Base-by-base conservation (phyloP, 2,888 invertebrate genomes). In the Mimas tiliae region DNA sequence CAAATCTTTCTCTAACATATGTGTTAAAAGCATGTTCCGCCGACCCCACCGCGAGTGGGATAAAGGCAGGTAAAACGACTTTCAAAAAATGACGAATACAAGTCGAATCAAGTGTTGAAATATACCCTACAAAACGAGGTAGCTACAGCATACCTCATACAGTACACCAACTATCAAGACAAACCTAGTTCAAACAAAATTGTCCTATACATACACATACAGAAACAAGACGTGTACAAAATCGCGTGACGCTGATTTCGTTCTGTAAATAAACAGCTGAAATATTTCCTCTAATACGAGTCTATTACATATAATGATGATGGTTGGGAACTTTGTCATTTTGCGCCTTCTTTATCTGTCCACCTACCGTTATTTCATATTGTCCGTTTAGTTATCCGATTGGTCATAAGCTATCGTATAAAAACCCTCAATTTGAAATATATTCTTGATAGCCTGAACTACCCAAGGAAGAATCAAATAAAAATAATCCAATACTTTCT, bases 221-320 rank as follows among this genome's bases (percentile, higher is more conserved):
- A 52, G 6, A 34, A 14, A 53, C 9, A 38, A 3, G 11, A 1
- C 14, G 6, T 52, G 14, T 11, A 55, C 0, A 38, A 74, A 84
- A 87, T 89, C 76, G 88, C 88, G 89, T 90, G 91, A 74, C 77
- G 75, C 42, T 0, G 58, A 82, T 79, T 82, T 82, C 79, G 78
- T 84, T 83, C 86, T 84, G 86, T 86, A 86, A 87, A 86, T 87
- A 90, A 88, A 89, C 86, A 88, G 85, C 88, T 86, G 86, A 88
- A 91, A 91, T 89, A 86, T 90, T 88, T 81, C 84, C 86, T 82
- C 81, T 91, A 88, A 91, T 89, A 85, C 81, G 82, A 79, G 79
- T 81, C 85, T 84, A 90, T 91, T 89, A 91, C 74, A 77, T 66
- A 70, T 91, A 91, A 92, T 91, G 91, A 90, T 90, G 89, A 91